Evolutionary conservation across 1,140 invertebrate species (phyloP), one percentile per base, ranked within the genome.

Genomic region (Papilio machaon): DNA sequence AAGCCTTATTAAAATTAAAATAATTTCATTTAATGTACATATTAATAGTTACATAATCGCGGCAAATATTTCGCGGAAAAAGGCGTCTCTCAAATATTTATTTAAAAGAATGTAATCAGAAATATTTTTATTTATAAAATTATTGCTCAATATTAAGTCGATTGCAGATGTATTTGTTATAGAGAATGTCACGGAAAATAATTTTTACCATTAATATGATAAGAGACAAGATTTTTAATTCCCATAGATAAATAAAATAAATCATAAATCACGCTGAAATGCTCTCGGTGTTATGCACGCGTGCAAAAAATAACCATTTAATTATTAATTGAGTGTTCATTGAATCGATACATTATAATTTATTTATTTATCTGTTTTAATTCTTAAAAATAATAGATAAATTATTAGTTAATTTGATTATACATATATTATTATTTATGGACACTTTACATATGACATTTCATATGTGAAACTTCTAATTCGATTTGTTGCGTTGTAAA

Each of bases 231-330:
- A 87, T 88, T 90, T 92, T 92, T 91, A 90, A 78, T 35, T 90
- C 90, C 91, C 85, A 86, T 90, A 91, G 87, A 85, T 81, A 86
- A 85, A 79, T 74, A 78, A 85, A 82, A 87, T 90, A 88, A 91
- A 83, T 88, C 89, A 88, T 90, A 6, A 89, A 86, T 82, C 85
- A 87, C 82, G 89, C 89, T 91, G 86, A 89, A 89, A 90, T 84
- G 91, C 91, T 92, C 88, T 88, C 86, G 82, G 87, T 91, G 89
- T 91, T 85, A 90, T 89, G 91, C 92, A 93, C 92, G 92, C 92
- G 88, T 92, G 87, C 88, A 91, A 82, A 81, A 81, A 84, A 49
- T 46, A 67, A 64, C 60, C 43, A 79, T 47, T 67, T 46, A 67
- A 82, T 79, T 85, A 76, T 83, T 84, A 79, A 30, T 30, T 84